Base-by-base conservation (phyloP, 2,888 invertebrate species). In the Onchidella celtica region DNA sequence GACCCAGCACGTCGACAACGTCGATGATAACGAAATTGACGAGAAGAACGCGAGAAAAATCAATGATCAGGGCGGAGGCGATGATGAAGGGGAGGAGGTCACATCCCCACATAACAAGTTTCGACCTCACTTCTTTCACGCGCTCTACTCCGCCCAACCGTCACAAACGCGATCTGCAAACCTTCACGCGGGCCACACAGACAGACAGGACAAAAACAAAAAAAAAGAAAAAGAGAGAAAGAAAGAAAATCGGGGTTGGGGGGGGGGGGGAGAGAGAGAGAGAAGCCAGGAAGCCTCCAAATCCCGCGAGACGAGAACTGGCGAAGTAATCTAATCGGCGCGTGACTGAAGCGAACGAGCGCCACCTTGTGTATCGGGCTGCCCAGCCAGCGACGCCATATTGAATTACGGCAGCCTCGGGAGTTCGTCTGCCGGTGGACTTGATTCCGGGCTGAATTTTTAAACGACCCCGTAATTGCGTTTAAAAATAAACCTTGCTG, bases 291-390 rank as follows among this genome's bases (percentile, higher is more conserved):
- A n/a, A 75, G 65, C 65, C 40, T 4, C 3, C 65, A 75, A 17
- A 47, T 75, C 75, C 65, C 75, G 4, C 3, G 75, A 75, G 75
- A 75, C 29, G 65, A n/a, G 74, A 29, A 65, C 40, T 47, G 38
- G 59, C 78, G 17, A n/a, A 57, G 78, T 78, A 78, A 78, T 78
- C 78, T 78, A 78, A 78, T 78, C 70, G 69, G 70, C 78, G 78
- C 78, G 78, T 78, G 78, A 78, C 78, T 69, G 69, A 68, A 69
- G 78, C 59, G 38, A 47, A 59, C 78, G 69, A 78, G 61, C 69
- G 70, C 78, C 78, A 78, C 78, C 78, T 57, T 34, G 69, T 61
- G 69, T 68, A 65, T 36, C 61, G 36, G 29, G 38, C 47, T 47
- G 65, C 63, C 68, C 78, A 78, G n/a, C 78, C 47, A 63, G 40